Conservation (phyloP, 2,797 vertebrate species). For the Acipenser ruthenus region DNA sequence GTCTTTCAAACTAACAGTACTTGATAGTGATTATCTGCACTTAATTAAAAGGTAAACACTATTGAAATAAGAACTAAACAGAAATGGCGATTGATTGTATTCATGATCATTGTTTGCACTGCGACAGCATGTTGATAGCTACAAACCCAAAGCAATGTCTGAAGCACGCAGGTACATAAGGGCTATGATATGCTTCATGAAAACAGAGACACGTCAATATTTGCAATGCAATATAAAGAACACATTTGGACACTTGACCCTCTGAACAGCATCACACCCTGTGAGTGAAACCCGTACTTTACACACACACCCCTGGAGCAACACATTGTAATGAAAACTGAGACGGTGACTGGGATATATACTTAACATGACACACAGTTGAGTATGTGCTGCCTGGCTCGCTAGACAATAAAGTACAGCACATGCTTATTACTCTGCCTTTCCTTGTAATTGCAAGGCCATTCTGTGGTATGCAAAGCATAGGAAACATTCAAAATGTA, state of each 20-base stretch:
- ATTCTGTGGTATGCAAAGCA: constrained; percentile 1
- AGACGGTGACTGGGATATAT: not conserved
- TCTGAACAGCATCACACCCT: not conserved
- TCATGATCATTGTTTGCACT: no score
- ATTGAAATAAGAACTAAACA: no score
- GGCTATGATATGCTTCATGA: not conserved
- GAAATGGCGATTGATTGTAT: no score
- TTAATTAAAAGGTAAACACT: no score
- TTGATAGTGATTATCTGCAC: no score
- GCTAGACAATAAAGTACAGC: not conserved
- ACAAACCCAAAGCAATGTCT: no score
- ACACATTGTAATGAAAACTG: constrained; percentile 1
- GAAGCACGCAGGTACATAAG: no score
- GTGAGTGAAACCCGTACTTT: constrained; percentile 4
- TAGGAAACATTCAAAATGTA: constrained; percentile 9
- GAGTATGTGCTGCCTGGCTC: not conserved
- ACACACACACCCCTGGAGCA: not conserved
- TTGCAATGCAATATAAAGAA: constrained; percentile 16
- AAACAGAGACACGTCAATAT: constrained; percentile 13
- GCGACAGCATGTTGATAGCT: no score
- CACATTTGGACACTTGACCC: constrained; percentile 13
- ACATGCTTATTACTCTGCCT: not conserved
- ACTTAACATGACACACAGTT: not conserved
- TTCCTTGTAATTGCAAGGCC: not conserved
- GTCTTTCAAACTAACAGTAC: no score